A percentile compares a stretch with the other conserved stretches of the same genome.
These are phyloP conservation scores for Misgurnus mizolepis DNA, from an alignment of 2,113 vertebrate genomes.

Conservation along the genomic window DNA sequence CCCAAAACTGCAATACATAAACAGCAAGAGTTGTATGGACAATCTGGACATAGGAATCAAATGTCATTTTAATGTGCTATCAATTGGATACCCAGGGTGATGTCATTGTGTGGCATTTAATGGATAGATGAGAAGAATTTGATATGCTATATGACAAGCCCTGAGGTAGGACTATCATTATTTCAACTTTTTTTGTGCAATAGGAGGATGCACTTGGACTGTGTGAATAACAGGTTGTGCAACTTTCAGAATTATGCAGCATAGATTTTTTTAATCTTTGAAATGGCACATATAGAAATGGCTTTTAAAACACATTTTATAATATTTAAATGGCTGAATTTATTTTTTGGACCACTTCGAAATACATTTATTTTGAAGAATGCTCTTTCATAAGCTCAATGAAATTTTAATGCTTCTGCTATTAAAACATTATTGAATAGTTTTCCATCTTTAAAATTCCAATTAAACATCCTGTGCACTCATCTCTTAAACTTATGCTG, in stretches of 20 bases:
- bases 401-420: too few species aligned
- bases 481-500: too few species aligned
- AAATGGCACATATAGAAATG: too few species aligned
- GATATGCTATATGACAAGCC: constrained; percentile 16
- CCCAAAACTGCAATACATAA: neutral
- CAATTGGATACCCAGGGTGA: constrained; percentile 5
- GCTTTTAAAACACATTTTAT: too few species aligned
- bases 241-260: too few species aligned
- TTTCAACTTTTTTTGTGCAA: neutral
- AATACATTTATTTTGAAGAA: too few species aligned
- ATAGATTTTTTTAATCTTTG: neutral
- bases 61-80: constrained; percentile 36
- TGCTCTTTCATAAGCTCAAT: too few species aligned
- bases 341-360: too few species aligned
- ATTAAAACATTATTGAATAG: too few species aligned
- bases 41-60: constrained; percentile 11
- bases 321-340: too few species aligned
- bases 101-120: constrained; percentile 17
- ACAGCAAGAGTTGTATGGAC: neutral
- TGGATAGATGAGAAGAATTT: constrained; percentile 16
- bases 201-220: neutral
- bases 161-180: constrained; percentile 5
- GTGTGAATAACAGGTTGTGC: neutral
- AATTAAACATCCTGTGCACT: too few species aligned
- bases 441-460: too few species aligned